Base-by-base conservation (phyloP, 2,888 invertebrate species). In the Hypomecis punctinalis region DNA sequence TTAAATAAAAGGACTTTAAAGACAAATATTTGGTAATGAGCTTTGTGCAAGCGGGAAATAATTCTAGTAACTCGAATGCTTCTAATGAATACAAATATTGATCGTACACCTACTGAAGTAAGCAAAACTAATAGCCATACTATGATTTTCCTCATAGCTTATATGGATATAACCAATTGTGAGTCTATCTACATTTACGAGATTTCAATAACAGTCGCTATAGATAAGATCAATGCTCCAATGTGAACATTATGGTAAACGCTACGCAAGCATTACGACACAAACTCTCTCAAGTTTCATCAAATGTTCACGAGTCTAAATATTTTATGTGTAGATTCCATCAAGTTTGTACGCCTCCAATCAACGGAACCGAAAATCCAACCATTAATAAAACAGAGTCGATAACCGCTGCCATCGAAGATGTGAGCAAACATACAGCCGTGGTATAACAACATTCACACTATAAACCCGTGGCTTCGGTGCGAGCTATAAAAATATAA, bases 371-470 rank as follows among this genome's bases (percentile, higher is more conserved):
- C 42, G 55, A 73, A 68, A 68, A 67, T 74, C 53, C 36, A 56
- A 67, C 69, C 69, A 73, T 75, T 74, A 76, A 77, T 76, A 76
- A 76, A 76, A 76, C 67, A 67, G 47, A 70, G 69, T 71, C 70
- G 59, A 71, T 73, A 66, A 60, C 66, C 65, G 70, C 76, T 78
- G 76, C 74, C 76, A 78, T 75, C 74, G 74, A 67, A 77, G 63
- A 73, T 71, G 71, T 71, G 59, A 61, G 66, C 66, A 71, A 71
- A 75, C 70, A 76, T 62, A 67, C 61, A 64, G 47, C 49, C 39
- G 42, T 37, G 56, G 43, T 63, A 55, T 62, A 67, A 66, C 57
- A 64, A 64, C 63, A 61, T 54, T 60, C 65, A 63, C 57, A 42
- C 54, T 49, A 54, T 53, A 53, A 60, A 55, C 55, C 40, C 39